A percentile compares a stretch with the other conserved stretches of the same genome.
These are phyloP conservation scores for Dysidea cf. avara DNA, from an alignment of 37 sponge, comb jelly and placozoan species.

Conservation along the genomic window DNA sequence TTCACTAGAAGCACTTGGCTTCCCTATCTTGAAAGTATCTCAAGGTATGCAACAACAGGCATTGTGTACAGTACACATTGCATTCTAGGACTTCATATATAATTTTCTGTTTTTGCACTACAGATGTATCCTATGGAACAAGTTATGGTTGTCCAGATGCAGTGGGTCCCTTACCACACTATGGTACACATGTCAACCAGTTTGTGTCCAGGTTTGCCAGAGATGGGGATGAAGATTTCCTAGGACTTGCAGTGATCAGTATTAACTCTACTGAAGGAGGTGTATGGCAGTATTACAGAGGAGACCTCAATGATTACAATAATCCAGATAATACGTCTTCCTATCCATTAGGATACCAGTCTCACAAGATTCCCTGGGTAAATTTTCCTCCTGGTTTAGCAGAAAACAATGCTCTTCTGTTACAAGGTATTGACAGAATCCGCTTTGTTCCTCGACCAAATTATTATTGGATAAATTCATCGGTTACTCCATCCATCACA, in stretches of 20 bases:
- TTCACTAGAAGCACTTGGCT: constrained; percentile 3
- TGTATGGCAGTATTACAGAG: constrained; percentile 76
- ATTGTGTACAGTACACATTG: not conserved
- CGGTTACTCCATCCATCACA: constrained; percentile 44
- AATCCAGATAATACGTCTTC: not conserved
- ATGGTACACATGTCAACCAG: constrained; percentile 39
- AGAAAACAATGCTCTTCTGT: constrained; percentile 50
- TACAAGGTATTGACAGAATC: constrained; percentile 60
- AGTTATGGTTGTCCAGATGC: constrained; percentile 57
- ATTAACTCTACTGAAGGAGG: constrained; percentile 8
- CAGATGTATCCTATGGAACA: constrained; percentile 67
- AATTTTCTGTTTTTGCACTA: not conserved
- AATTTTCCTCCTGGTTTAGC: constrained; percentile 65
- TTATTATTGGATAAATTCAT: constrained; percentile 43
- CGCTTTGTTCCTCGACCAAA: constrained; percentile 69
- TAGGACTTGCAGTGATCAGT: constrained; percentile 66
- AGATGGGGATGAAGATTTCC: constrained; percentile 46
- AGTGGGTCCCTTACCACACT: not conserved
- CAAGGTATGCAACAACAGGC: constrained; percentile 24
- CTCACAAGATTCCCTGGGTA: constrained; percentile 42
- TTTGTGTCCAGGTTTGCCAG: constrained; percentile 15
- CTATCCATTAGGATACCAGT: not conserved
- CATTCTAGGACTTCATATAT: not conserved
- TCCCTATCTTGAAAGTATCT: not conserved
- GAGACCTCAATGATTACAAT: too few species aligned